Conservation (phyloP, 2,113 vertebrate genomes). For the Oreocharis arfaki region DNA sequence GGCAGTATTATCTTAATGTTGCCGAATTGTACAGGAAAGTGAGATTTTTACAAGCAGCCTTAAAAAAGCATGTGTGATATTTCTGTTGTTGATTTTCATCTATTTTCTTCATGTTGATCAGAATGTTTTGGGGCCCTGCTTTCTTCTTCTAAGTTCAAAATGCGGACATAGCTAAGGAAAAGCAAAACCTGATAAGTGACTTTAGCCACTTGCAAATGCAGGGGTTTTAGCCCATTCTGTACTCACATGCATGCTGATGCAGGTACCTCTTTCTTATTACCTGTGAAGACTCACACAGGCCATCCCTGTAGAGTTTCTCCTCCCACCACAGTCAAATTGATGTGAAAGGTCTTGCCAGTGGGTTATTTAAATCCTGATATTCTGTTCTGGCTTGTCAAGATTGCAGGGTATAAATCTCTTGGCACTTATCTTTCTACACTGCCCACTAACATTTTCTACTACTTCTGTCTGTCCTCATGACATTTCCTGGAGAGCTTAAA, state of each 20-base stretch:
- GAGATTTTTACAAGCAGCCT: not conserved
- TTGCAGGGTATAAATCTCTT: constrained; percentile 33
- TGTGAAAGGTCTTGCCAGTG: constrained; percentile 42
- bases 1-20: not conserved
- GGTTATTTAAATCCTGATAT: constrained; percentile 48
- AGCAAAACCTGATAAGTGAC: not conserved
- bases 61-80: not conserved
- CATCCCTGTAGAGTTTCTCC: constrained; percentile 27
- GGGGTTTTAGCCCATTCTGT: not conserved
- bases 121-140: not conserved
- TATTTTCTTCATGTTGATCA: not conserved
- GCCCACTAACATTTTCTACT: constrained; percentile 37
- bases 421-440: constrained; percentile 9
- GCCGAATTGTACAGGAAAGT: not conserved
- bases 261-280: not conserved
- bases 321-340: constrained; percentile 39
- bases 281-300: not conserved
- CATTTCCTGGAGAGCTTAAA: constrained; percentile 34
- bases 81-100: not conserved
- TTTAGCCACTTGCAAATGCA: not conserved
- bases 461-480: constrained; percentile 31
- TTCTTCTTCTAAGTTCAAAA: not conserved
- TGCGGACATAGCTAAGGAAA: not conserved
- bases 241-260: constrained; percentile 2
- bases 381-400: constrained; percentile 41